Percentiles rank a stretch among this genome's conserved stretches.
These are phyloP conservation scores for Pseudobourletiella spinata DNA, from an alignment of 1,140 invertebrate genomes.

Conservation along the genomic window DNA sequence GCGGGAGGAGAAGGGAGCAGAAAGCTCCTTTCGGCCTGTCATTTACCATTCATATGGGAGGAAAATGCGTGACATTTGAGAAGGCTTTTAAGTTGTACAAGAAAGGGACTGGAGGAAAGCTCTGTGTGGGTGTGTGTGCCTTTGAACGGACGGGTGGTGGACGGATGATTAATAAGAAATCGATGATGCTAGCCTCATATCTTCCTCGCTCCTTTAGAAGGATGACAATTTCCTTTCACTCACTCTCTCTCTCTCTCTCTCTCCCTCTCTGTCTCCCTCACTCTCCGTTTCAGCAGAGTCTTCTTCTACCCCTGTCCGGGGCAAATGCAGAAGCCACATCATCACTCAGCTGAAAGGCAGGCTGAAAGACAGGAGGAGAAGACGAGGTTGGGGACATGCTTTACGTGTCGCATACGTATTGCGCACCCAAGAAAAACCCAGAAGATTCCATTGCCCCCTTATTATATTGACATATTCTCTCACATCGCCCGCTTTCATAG, in stretches of 20 bases:
- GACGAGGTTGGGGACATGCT: no score
- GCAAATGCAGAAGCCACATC: no score
- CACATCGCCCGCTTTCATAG: no score
- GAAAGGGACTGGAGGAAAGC: no score
- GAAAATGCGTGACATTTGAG: not conserved
- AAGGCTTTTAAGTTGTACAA: not conserved
- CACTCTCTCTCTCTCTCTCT: no score
- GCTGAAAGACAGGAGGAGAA: no score
- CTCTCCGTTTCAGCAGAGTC: not conserved
- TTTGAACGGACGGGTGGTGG: not conserved
- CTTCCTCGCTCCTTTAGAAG: not conserved
- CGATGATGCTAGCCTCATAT: constrained; percentile 11
- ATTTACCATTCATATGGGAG: not conserved
- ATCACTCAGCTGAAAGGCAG: no score
- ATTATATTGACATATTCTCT: no score
- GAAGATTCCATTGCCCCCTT: no score
- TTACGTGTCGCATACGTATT: no score
- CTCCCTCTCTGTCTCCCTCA: not conserved
- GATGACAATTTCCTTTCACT: constrained; percentile 5
- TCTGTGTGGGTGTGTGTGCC: not conserved
- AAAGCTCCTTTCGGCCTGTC: not conserved
- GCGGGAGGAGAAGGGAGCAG: not conserved
- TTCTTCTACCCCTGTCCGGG: not conserved
- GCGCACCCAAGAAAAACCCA: no score
- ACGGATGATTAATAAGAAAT: constrained; percentile 22